Conservation (phyloP, 2,888 invertebrate genomes). For the Polydrusus cervinus region DNA sequence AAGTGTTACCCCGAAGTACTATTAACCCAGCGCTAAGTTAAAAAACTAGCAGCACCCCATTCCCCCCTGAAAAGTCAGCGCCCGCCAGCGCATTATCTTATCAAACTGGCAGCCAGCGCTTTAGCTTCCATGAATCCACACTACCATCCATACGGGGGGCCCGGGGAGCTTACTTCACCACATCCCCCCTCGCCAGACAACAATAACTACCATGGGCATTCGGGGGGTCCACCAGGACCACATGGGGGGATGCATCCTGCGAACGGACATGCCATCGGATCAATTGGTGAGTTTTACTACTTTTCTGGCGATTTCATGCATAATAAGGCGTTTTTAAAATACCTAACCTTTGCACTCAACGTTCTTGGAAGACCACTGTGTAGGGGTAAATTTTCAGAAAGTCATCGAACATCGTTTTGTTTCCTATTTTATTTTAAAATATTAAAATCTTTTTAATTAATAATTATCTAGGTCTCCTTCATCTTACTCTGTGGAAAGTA, state of each 20-base stretch:
- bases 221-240: conserved; percentile 72
- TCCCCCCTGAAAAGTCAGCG: conserved; percentile 21
- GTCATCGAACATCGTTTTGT: too few relatives aligned
- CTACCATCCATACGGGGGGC: conserved; percentile 84
- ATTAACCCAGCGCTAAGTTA: neutral
- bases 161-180: conserved; percentile 83
- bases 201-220: conserved; percentile 75
- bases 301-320: too few relatives aligned
- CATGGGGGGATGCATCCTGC: conserved; percentile 71
- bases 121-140: conserved; percentile 93
- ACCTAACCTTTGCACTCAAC: too few relatives aligned
- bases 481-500: too few relatives aligned
- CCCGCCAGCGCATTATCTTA: conserved; percentile 66
- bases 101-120: conserved; percentile 91
- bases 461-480: too few relatives aligned
- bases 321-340: too few relatives aligned
- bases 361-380: too few relatives aligned
- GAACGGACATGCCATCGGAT: conserved; percentile 71
- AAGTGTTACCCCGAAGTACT: neutral
- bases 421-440: too few relatives aligned
- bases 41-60: conserved; percentile 21
- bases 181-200: conserved; percentile 85
- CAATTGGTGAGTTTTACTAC: conserved; percentile 64
- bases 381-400: too few relatives aligned
- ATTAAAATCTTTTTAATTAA: too few relatives aligned